Evolutionary conservation across 2,797 vertebrate genomes (phyloP).

Genomic region (Capromys pilorides): DNA sequence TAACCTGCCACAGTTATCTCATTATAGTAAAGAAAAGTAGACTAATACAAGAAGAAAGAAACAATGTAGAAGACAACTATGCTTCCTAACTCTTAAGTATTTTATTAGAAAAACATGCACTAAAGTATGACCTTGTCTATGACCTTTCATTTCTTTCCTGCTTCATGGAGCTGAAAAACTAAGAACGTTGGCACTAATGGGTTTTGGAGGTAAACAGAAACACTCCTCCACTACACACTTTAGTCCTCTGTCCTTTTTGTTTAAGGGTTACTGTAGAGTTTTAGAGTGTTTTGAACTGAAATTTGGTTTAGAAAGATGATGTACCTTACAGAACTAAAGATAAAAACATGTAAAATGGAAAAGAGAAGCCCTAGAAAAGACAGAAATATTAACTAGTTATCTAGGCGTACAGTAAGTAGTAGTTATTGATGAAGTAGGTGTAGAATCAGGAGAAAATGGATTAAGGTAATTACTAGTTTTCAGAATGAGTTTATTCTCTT

Average conservation of each 20-base stretch:
- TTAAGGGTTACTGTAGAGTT: neutral
- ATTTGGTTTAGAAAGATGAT: neutral
- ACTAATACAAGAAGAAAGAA: neutral
- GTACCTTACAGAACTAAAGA: neutral
- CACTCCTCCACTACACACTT: neutral
- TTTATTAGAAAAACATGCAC: neutral
- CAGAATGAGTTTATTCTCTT: neutral
- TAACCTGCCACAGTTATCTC: neutral
- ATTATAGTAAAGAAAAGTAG: neutral
- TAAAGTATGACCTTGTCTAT: neutral
- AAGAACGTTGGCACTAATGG: neutral
- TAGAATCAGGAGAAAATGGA: neutral
- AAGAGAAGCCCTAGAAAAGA: neutral
- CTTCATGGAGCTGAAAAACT: neutral
- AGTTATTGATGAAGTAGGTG: neutral
- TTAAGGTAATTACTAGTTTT: conserved; percentile 12
- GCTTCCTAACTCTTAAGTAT: neutral
- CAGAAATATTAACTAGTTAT: neutral
- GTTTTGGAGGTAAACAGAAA: neutral
- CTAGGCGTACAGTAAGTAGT: neutral
- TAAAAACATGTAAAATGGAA: neutral
- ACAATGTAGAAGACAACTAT: neutral
- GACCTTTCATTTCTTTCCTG: neutral
- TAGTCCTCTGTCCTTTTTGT: neutral
- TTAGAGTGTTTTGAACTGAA: neutral